These are phyloP conservation scores for Turnix velox DNA, from an alignment of 2,113 vertebrate species.

Conservation along the genomic window DNA sequence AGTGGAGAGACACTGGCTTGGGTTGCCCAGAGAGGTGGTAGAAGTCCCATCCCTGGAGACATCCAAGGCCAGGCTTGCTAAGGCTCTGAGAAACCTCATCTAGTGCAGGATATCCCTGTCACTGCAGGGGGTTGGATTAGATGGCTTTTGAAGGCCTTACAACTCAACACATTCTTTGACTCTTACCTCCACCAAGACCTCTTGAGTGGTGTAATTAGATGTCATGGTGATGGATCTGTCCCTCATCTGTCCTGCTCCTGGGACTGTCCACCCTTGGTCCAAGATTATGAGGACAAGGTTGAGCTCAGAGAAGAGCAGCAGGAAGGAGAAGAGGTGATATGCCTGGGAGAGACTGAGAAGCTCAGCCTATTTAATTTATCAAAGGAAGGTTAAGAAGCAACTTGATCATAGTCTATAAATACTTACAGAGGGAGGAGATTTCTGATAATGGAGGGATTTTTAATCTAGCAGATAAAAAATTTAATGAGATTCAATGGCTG, in stretches of 20 bases:
- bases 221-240: background rate
- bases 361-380: background rate
- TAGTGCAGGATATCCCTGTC: no score
- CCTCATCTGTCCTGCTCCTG: background rate
- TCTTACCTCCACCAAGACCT: background rate
- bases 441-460: conserved; percentile 63
- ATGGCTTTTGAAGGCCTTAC: no score
- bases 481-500: conserved; percentile 60
- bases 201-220: fast-evolving
- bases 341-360: background rate
- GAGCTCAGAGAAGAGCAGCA: background rate
- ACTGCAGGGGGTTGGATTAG: no score
- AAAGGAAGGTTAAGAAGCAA: conserved; percentile 9
- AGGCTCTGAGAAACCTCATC: no score
- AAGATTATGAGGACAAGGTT: background rate
- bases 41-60: no score
- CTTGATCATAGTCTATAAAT: conserved; percentile 52
- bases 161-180: no score
- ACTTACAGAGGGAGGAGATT: conserved; percentile 39
- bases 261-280: background rate
- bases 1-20: no score
- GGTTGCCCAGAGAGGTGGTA: no score
- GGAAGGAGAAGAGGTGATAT: background rate
- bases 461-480: conserved; percentile 64
- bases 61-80: no score